These are phyloP conservation scores for Mesoligia furuncula DNA, from an alignment of 2,888 invertebrate genomes.

Conservation along the genomic window DNA sequence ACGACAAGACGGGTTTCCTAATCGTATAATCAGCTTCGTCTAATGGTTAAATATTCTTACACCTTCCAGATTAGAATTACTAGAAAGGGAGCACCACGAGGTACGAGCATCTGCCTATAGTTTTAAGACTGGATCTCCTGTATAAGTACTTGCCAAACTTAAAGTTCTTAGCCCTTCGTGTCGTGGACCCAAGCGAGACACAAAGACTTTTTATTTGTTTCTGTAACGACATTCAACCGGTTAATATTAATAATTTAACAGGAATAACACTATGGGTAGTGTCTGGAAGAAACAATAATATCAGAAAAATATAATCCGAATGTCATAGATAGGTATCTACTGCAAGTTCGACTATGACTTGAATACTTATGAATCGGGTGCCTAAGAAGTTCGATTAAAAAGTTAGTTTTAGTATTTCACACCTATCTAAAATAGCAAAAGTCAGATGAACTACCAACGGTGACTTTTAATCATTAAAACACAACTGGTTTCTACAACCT, in stretches of 20 bases:
- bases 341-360: neutral
- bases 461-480: neutral
- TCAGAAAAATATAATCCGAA: neutral
- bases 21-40: neutral
- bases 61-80: neutral
- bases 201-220: too few species aligned
- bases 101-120: neutral
- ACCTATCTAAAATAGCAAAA: neutral
- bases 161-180: neutral
- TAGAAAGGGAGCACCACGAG: neutral
- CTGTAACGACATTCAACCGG: too few species aligned
- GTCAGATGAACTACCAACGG: neutral
- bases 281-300: neutral
- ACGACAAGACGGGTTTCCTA: neutral
- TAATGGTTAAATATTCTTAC: neutral
- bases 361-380: neutral
- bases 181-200: too few species aligned
- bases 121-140: neutral
- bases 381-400: neutral
- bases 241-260: neutral
- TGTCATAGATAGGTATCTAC: neutral
- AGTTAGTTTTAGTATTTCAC: neutral
- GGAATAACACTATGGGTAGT: neutral
- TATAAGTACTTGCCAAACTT: neutral
- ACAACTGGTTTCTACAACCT: constrained; percentile 1